A percentile compares a stretch with the other conserved stretches of the same genome.
Evolutionary conservation across 2,888 invertebrate species (phyloP).

Genomic region (Microctonus aethiopoides): DNA sequence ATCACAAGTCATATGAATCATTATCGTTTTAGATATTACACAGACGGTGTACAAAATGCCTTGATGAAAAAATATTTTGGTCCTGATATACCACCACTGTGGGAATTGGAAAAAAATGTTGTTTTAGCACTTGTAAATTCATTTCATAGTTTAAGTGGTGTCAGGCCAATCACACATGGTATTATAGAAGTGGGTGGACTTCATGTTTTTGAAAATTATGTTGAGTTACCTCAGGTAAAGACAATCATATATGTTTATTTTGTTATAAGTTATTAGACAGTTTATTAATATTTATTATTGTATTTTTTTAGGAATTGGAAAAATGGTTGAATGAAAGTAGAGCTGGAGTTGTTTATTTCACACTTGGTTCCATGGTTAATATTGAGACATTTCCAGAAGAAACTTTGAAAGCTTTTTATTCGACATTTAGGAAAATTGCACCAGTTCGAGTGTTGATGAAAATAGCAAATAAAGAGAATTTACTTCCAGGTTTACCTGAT

Average conservation of each 20-base stretch:
- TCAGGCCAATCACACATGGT: constrained; percentile 35
- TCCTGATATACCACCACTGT: constrained; percentile 42
- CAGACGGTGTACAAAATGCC: constrained; percentile 41
- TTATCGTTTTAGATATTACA: constrained; percentile 25
- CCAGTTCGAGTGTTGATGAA: constrained; percentile 47
- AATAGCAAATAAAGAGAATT: constrained; percentile 40
- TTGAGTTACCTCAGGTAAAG: constrained; percentile 37
- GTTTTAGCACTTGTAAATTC: constrained; percentile 42
- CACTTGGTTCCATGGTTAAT: constrained; percentile 50
- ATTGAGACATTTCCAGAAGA: constrained; percentile 48
- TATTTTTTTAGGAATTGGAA: constrained; percentile 42
- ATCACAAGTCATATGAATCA: constrained; percentile 21
- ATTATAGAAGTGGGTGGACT: constrained; percentile 44
- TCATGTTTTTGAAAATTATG: constrained; percentile 39
- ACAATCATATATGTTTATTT: neutral
- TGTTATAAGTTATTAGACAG: neutral
- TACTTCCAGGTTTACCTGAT: constrained; percentile 46
- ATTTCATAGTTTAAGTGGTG: constrained; percentile 39
- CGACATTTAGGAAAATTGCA: constrained; percentile 39
- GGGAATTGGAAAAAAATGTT: constrained; percentile 42
- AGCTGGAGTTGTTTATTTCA: constrained; percentile 49
- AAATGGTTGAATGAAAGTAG: constrained; percentile 47
- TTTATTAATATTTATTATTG: neutral
- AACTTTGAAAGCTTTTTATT: constrained; percentile 43
- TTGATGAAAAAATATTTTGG: constrained; percentile 45